Percentiles rank a stretch among this genome's conserved stretches.
phyloP scores from a whole-genome alignment of 2,113 vertebrate species.

The Perca flavescens region DNA sequence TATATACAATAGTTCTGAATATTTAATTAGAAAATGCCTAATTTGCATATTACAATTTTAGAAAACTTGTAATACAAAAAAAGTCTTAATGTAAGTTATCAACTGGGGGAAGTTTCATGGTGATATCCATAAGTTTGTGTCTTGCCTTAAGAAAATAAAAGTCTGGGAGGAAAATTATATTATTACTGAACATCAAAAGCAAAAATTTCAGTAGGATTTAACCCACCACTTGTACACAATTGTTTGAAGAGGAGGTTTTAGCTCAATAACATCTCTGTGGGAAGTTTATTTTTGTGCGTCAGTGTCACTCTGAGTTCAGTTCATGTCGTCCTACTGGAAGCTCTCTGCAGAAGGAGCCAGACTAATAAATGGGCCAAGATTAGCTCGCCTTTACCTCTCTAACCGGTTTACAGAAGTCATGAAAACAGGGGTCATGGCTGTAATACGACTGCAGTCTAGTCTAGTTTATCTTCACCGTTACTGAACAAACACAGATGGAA shows the following conservation, averaged over 20 bases:
- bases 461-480: slow-evolving; percentile 5
- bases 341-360: slow-evolving; percentile 9
- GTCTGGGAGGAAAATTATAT: neutral
- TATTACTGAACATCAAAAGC: neutral
- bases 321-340: neutral
- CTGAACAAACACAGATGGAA: slow-evolving; percentile 37
- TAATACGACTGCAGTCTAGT: neutral
- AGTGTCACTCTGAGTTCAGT: neutral
- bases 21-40: too few species aligned
- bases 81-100: too few species aligned
- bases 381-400: neutral
- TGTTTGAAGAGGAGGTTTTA: too few species aligned
- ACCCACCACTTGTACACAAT: too few species aligned
- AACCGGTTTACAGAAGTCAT: slow-evolving; percentile 18
- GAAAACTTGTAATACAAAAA: too few species aligned
- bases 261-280: neutral
- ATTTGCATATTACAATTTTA: too few species aligned
- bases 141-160: neutral
- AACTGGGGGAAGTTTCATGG: too few species aligned
- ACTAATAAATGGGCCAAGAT: neutral
- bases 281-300: neutral
- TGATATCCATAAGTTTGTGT: too few species aligned
- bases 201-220: neutral
- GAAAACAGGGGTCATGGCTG: neutral
- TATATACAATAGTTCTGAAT: too few species aligned